Conservation (phyloP, 2,113 vertebrate species). For the Crotalus tigris region DNA sequence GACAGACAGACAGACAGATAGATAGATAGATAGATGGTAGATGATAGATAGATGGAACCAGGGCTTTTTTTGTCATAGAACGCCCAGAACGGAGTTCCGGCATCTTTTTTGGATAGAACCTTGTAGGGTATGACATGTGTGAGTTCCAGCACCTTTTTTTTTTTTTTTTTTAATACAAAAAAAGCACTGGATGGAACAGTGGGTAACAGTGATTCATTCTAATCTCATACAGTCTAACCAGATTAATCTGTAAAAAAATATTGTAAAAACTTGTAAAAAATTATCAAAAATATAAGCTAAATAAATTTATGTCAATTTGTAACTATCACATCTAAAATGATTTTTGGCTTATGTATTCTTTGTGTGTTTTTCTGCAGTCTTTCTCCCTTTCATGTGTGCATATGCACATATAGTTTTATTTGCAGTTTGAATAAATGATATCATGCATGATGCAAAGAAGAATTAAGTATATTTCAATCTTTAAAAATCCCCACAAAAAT, state of each 20-base stretch:
- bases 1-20: too few relatives aligned
- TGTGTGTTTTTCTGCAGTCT: background rate
- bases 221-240: background rate
- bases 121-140: too few relatives aligned
- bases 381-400: background rate
- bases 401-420: background rate
- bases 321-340: background rate
- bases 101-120: too few relatives aligned
- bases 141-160: too few relatives aligned
- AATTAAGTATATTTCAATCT: background rate
- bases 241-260: background rate
- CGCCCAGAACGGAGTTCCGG: too few relatives aligned
- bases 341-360: background rate
- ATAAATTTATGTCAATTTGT: background rate
- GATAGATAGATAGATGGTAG: background rate
- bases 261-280: too few relatives aligned
- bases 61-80: too few relatives aligned
- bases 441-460: background rate
- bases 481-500: background rate
- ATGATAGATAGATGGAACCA: background rate
- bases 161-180: too few relatives aligned
- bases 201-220: background rate
- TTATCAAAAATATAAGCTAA: background rate
- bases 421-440: conserved; percentile 11
- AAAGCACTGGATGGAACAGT: too few relatives aligned